Evolutionary conservation across 2,797 vertebrate species (phyloP), one percentile per base, ranked within the genome.

Genomic region (Tapera naevia): DNA sequence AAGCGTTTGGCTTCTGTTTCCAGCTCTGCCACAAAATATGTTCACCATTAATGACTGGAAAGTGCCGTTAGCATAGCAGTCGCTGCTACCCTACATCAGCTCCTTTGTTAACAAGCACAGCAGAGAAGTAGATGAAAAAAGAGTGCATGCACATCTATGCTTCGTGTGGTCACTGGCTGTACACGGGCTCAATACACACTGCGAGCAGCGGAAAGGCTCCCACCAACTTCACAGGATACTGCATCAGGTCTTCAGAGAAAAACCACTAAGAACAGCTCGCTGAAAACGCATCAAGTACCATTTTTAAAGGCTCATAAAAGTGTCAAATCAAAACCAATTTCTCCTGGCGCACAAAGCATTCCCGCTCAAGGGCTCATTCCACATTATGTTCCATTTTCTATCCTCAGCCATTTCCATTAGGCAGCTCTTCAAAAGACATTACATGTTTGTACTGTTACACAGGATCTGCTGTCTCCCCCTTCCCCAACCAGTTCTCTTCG

Each of bases 281-380:
- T 88, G 85, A 72, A 96, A 95, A 92, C 51, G 67, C 87, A 92
- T 69, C 71, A 71, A 96, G 84, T 67, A 62, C 62, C 61, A 70
- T 89, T 94, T 95, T 92, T 92, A 94, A 95, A 95, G 89, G 81
- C 86, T 95, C 85, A 73, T 93, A 93, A 96, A 96, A 96, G 69
- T 96, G 86, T 95, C 95, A 95, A 95, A 95, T 93, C 93, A 95
- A 97, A 96, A 93, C 7, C 91, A 95, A 92, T 95, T 96, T 96
- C 80, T 91, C 92, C 86, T 65, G 78, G 87, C 83, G 92, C 86
- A 96, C 88, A 97, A 94, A 93, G 93, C 94, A 87, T 94, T 94
- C 93, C 93, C 5, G 53, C 95, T 94, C 82, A 93, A 90, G 92
- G 93, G 86, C 89, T 95, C 84, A 74, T 92, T 93, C 95, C 83